Percentiles rank a stretch among this genome's conserved stretches.
Evolutionary conservation across 2,113 vertebrate species (phyloP).

Genomic region (Cyanoderma ruficeps): DNA sequence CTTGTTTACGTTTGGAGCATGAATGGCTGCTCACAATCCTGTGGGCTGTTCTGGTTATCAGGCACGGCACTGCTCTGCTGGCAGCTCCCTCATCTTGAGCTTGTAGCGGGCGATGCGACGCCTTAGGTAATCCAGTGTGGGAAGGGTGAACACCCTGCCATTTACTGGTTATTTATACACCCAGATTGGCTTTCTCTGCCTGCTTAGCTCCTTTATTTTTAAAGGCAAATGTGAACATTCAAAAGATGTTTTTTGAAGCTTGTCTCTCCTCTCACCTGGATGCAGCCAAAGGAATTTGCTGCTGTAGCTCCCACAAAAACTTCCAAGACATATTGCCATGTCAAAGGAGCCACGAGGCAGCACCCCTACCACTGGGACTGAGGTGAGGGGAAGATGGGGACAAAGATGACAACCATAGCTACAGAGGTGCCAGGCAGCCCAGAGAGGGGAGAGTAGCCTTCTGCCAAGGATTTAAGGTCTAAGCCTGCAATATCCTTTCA

Average conservation of each 20-base stretch:
- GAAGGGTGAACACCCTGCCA: conserved; percentile 49
- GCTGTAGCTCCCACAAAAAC: neutral
- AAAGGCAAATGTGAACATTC: neutral
- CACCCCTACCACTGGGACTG: fast-evolving
- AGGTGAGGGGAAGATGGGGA: neutral
- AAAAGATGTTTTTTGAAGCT: neutral
- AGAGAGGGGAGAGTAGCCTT: neutral
- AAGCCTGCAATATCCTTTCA: neutral
- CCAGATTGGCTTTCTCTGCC: conserved; percentile 8
- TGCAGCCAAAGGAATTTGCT: neutral
- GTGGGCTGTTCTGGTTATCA: neutral
- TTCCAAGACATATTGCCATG: fast-evolving
- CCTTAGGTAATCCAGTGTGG: conserved; percentile 19
- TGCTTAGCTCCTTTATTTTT: neutral
- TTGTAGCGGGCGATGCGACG: neutral
- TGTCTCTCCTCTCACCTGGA: neutral
- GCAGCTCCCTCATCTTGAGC: conserved; percentile 4
- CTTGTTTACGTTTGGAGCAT: neutral
- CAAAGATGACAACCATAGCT: neutral
- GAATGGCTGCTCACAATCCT: neutral
- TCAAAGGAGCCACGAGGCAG: neutral
- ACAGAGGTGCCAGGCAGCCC: neutral
- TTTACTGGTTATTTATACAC: conserved; percentile 45
- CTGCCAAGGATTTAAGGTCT: neutral
- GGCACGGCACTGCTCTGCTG: neutral